These are phyloP conservation scores for Sebastes schlegelii DNA, from an alignment of 2,113 vertebrate species.

Conservation along the genomic window DNA sequence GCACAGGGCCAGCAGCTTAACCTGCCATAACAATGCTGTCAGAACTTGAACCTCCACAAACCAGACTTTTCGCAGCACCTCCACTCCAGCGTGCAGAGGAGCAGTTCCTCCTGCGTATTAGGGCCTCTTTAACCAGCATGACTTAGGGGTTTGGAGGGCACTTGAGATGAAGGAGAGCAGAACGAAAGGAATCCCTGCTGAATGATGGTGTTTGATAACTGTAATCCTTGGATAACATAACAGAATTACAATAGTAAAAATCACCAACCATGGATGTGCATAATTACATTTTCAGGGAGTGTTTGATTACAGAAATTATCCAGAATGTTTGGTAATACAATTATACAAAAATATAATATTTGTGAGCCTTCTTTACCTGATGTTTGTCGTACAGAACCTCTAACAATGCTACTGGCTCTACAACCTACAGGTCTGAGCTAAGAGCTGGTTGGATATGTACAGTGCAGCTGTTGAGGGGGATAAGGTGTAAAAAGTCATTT, in stretches of 20 bases:
- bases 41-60: constrained; percentile 36
- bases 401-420: constrained; percentile 2
- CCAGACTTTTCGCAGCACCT: constrained; percentile 65
- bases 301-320: constrained; percentile 11
- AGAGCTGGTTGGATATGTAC: constrained; percentile 6
- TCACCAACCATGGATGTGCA: constrained; percentile 17
- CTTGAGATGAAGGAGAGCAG: constrained; percentile 29
- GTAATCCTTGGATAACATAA: constrained; percentile 42
- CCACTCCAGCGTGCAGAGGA: constrained; percentile 55
- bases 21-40: constrained; percentile 51
- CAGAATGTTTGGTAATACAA: constrained; percentile 32
- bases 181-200: constrained; percentile 34
- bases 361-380: constrained; percentile 9
- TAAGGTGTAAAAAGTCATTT: constrained; percentile 12
- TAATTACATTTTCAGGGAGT: constrained; percentile 14
- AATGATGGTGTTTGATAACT: constrained; percentile 38
- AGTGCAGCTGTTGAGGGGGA: constrained; percentile 3
- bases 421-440: not conserved
- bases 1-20: constrained; percentile 60
- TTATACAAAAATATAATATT: constrained; percentile 5
- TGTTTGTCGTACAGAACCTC: constrained; percentile 22
- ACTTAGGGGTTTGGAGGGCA: constrained; percentile 47
- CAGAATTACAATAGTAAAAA: constrained; percentile 21
- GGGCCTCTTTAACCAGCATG: constrained; percentile 51
- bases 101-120: constrained; percentile 21